Evolutionary conservation across 2,888 invertebrate species (phyloP).

Genomic region (Acrobasis repandana): DNA sequence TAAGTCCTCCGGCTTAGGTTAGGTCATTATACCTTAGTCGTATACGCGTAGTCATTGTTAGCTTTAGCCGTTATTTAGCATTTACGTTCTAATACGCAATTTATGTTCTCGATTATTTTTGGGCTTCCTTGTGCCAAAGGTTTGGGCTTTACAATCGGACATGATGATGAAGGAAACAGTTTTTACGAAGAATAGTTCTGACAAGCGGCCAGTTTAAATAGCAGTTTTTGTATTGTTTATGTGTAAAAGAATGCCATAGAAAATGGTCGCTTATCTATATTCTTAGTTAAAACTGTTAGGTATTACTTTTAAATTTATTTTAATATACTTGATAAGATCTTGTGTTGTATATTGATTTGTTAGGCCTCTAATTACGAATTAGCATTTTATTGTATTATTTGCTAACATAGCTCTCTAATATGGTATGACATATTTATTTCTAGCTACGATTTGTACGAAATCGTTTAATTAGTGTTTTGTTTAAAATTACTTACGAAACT

Average conservation of each 20-base stretch:
- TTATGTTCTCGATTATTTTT: conserved; percentile 40
- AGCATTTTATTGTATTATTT: conserved; percentile 26
- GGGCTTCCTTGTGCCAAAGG: conserved; percentile 58
- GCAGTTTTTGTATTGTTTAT: too few relatives aligned
- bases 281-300: too few relatives aligned
- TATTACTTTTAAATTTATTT: not conserved
- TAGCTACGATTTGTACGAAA: conserved; percentile 28
- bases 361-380: conserved; percentile 30
- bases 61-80: conserved; percentile 59
- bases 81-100: conserved; percentile 36
- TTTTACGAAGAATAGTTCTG: too few relatives aligned
- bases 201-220: too few relatives aligned
- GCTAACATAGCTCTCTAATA: conserved; percentile 63
- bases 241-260: too few relatives aligned
- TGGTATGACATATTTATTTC: conserved; percentile 64
- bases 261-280: too few relatives aligned
- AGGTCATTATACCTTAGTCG: conserved; percentile 49
- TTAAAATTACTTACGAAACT: not conserved
- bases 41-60: conserved; percentile 70
- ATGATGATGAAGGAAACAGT: not conserved
- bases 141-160: conserved; percentile 31
- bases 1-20: conserved; percentile 45
- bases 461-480: not conserved
- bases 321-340: not conserved
- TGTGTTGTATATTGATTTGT: not conserved